Evolutionary conservation across 2,888 invertebrate genomes (phyloP), one percentile per base, ranked within the genome.

Genomic region (Pecten maximus): DNA sequence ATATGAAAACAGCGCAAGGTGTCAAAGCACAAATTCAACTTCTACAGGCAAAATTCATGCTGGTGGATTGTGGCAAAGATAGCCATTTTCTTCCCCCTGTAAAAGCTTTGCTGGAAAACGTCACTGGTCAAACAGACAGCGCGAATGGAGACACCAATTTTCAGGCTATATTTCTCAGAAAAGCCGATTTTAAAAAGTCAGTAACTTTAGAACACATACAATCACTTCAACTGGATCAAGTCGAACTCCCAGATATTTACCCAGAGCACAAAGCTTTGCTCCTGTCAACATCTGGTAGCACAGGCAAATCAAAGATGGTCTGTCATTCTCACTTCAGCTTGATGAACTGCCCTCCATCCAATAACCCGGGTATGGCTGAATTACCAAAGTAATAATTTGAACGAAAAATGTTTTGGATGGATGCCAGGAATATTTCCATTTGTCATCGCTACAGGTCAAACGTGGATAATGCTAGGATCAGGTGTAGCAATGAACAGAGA

Each of bases 221-320:
- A 15, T 28, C 74, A 12, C 12, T 12, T 2, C 3, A 35, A 6
- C 6, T 74, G 35, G 15, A 35, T 28, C 40, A 48, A 12, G 88
- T 88, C 1, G n/a, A 88, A 12, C 74, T 90, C n/a, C 90, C 90
- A 0, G 1, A 16, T 39, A 39, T 88, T 40, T 87, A 87, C 35
- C 90, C 90, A 0, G 90, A 90, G 23, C 87, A 90, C 87, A 87
- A 74, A 23, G 87, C 87, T 15, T n/a, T 88, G 15, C 87, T 88
- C 39, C 87, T 88, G n/a, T 50, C 88, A 4, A 90, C 90, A 19
- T 90, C 90, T 35, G 90, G 90, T 28, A 87, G 87, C 6, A 88
- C 90, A 16, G 90, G 88, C 2, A 88, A 88, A 19, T 88, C 88
- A 50, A 88, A 90, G 19, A 88, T 90, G 88, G 90, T 87, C 19